These are phyloP conservation scores for Dermolepida albohirtum DNA, from an alignment of 2,888 invertebrate species.

Conservation along the genomic window DNA sequence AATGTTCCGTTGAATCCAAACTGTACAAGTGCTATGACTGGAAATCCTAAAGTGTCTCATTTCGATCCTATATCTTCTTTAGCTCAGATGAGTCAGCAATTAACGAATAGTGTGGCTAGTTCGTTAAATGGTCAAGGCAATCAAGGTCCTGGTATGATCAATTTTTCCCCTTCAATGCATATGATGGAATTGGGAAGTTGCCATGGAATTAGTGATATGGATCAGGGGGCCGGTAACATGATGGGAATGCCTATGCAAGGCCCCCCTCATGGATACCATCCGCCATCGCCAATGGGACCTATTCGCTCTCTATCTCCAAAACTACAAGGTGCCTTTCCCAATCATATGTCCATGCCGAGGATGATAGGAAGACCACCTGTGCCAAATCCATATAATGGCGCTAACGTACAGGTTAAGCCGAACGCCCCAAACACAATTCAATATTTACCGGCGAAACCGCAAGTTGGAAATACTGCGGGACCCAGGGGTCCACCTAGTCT, in stretches of 20 bases:
- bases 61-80: slow-evolving; percentile 95
- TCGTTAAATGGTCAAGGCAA: slow-evolving; percentile 70
- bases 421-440: slow-evolving; percentile 98
- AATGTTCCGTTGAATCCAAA: slow-evolving; percentile 77
- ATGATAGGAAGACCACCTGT: slow-evolving; percentile 77
- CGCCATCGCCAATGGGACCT: slow-evolving; percentile 59
- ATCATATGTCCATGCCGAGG: slow-evolving; percentile 66
- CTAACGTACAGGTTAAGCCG: slow-evolving; percentile 93
- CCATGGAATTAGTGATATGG: slow-evolving; percentile 62
- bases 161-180: slow-evolving; percentile 68
- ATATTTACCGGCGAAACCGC: slow-evolving; percentile 96
- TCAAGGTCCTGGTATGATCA: slow-evolving; percentile 68
- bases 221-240: slow-evolving; percentile 58
- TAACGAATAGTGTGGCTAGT: slow-evolving; percentile 81
- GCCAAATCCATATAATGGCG: slow-evolving; percentile 76
- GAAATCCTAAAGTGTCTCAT: slow-evolving; percentile 74
- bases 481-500: slow-evolving; percentile 88
- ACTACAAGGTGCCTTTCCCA: slow-evolving; percentile 70
- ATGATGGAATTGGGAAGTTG: slow-evolving; percentile 65
- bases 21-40: slow-evolving; percentile 69
- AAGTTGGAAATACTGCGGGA: slow-evolving; percentile 76
- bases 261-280: slow-evolving; percentile 62
- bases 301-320: slow-evolving; percentile 74
- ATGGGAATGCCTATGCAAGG: slow-evolving; percentile 64
- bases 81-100: slow-evolving; percentile 94